Evolutionary conservation across 2,888 invertebrate genomes (phyloP).

Genomic region (Drosophila glabriapex): DNA sequence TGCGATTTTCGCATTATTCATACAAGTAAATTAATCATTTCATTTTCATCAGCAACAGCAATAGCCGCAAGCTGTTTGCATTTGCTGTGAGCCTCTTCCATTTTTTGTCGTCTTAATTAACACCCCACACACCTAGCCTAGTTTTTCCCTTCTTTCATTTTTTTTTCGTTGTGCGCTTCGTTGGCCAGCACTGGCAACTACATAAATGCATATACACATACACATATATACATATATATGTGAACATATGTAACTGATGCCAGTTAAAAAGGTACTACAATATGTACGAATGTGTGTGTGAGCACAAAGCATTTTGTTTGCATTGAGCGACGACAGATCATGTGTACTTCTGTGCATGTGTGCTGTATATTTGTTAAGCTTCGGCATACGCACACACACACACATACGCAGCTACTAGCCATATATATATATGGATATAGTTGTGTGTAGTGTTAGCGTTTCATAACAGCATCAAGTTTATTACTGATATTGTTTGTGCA

Average conservation of each 20-base stretch:
- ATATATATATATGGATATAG: conserved; percentile 13
- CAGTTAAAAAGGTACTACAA: conserved; percentile 46
- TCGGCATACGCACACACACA: conserved; percentile 30
- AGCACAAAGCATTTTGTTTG: conserved; percentile 52
- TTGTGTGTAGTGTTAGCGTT: conserved; percentile 30
- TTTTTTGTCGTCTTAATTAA: conserved; percentile 61
- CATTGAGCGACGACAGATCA: conserved; percentile 47
- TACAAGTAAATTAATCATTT: conserved; percentile 66
- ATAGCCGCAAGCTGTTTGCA: conserved; percentile 35
- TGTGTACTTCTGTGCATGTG: conserved; percentile 19
- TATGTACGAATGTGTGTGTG: conserved; percentile 20
- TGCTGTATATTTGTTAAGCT: conserved; percentile 39
- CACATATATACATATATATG: conserved; percentile 3
- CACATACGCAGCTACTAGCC: not conserved
- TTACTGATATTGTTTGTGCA: conserved; percentile 43
- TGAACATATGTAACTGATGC: conserved; percentile 39
- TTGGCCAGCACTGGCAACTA: conserved; percentile 48
- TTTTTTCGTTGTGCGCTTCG: conserved; percentile 50
- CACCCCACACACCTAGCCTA: conserved; percentile 55
- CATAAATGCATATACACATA: conserved; percentile 19
- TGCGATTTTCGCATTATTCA: conserved; percentile 61
- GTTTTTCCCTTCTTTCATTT: conserved; percentile 28
- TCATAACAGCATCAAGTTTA: conserved; percentile 55
- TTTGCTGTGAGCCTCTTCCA: conserved; percentile 35
- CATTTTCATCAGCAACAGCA: conserved; percentile 35